Base-by-base conservation (phyloP, 2,888 invertebrate species). In the Athrips mouffetella region DNA sequence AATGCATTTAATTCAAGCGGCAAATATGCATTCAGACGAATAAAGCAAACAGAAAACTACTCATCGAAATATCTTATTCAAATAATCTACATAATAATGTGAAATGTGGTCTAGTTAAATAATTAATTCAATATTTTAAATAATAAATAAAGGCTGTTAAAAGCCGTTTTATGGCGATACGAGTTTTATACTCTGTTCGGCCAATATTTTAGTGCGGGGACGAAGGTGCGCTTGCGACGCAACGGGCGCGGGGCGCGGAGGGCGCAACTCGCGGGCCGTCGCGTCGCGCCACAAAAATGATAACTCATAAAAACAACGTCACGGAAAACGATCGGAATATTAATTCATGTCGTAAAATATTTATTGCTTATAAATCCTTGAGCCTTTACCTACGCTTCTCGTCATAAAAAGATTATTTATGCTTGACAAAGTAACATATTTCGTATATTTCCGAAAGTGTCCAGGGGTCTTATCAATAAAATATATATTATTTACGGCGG, bases 351-450 rank as follows among this genome's bases (percentile, higher is more conserved):
- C 88, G 88, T 88, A 85, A 88, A 88, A 88, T 82, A 88, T 88
- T 88, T 87, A 88, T 86, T 81, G 60, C 87, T 80, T 88, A 87
- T 87, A 88, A 88, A 88, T 88, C 88, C 88, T 88, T 88, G 86
- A 85, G 83, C 82, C 83, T 83, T 84, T 88, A 83, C 87, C 84
- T 86, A 87, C 87, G 87, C 81, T 81, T 81, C 82, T 79, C 84
- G 81, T 87, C 87, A 88, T 88, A 88, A 88, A 88, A 88, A 87
- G 80, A 87, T 87, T 85, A 88, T 88, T 88, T 88, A 88, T 87
- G 86, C 75, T 73, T 72, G 79, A 87, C 83, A 85, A 87, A 76
- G 87, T 87, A 85, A 82, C 80, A 85, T 85, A 85, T 85, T 87
- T 87, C 84, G 82, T 86, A 84, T 81, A 71, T 83, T 80, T 76